Conservation (phyloP, 2,797 vertebrate genomes). For the Heterohyrax brucei region DNA sequence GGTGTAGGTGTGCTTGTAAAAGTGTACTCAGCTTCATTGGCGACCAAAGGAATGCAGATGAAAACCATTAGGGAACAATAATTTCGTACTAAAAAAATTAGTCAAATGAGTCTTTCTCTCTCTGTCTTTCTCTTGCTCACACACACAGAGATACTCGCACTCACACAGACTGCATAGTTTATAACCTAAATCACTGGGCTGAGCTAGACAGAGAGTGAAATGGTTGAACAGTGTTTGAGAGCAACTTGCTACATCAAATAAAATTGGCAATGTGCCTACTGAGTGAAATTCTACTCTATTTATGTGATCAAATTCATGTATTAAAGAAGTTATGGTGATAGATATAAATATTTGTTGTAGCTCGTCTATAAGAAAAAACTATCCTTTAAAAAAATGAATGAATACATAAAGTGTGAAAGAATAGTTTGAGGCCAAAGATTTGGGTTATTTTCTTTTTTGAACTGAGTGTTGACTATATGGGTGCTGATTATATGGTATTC, state of each 20-base stretch:
- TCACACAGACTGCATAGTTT: neutral
- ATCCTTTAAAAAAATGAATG: neutral
- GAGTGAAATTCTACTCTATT: neutral
- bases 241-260: neutral
- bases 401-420: neutral
- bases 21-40: neutral
- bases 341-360: neutral
- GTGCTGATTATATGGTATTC: neutral
- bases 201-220: neutral
- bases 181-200: too few species aligned
- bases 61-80: neutral
- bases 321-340: neutral
- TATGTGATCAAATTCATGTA: neutral
- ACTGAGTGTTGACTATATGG: neutral
- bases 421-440: neutral
- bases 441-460: neutral
- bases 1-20: neutral
- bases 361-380: neutral
- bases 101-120: neutral
- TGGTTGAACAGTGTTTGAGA: neutral
- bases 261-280: neutral
- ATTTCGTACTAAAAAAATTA: neutral
- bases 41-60: neutral
- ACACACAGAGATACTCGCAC: neutral
- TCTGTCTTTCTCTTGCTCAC: too few species aligned